Conservation (phyloP, 1,140 invertebrate species). For the Palaemon carinicauda region DNA sequence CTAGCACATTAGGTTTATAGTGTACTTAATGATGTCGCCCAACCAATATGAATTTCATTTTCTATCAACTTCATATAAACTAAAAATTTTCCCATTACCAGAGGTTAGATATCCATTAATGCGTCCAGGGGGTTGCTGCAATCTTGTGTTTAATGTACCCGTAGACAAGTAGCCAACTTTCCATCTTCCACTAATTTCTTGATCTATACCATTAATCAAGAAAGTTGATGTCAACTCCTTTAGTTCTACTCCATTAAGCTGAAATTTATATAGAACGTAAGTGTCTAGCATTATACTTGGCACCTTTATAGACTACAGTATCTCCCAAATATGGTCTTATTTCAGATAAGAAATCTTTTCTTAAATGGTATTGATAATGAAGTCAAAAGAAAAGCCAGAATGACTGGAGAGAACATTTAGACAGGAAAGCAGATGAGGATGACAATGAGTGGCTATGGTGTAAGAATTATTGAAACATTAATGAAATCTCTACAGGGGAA, state of each 20-base stretch:
- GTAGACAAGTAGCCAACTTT: neutral
- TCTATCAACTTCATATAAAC: too few species aligned
- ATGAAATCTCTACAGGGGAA: too few species aligned
- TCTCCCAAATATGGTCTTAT: neutral
- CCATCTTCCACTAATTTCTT: neutral
- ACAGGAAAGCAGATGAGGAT: too few species aligned
- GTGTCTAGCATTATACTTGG: too few species aligned
- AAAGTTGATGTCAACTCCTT: neutral
- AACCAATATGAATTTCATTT: too few species aligned
- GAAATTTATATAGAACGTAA: neutral
- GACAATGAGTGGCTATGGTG: too few species aligned
- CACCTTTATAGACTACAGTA: too few species aligned
- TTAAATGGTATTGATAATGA: neutral
- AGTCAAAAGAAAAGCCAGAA: neutral
- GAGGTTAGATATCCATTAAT: neutral
- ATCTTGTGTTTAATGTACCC: neutral
- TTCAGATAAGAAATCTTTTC: too few species aligned
- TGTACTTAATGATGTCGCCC: too few species aligned
- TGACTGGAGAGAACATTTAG: too few species aligned
- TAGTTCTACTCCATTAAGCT: neutral
- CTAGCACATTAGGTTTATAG: too few species aligned
- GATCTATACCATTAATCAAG: conserved; percentile 3
- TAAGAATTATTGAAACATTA: too few species aligned
- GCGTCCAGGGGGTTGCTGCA: neutral
- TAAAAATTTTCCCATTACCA: neutral